phyloP scores from a whole-genome alignment of 2,797 vertebrate species.

The Urophycis tenuis region DNA sequence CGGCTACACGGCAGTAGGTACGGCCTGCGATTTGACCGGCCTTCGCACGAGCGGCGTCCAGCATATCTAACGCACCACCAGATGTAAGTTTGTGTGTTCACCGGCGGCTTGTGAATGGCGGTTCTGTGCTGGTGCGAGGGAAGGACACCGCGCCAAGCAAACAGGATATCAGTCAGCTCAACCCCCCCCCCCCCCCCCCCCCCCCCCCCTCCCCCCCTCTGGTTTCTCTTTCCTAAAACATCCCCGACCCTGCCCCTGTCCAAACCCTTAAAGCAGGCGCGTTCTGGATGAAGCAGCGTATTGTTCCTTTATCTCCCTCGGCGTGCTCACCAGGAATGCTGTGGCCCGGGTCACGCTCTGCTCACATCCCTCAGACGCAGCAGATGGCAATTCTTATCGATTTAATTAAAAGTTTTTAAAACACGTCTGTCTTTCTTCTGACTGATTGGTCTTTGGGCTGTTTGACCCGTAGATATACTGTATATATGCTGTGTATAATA shows the following conservation, averaged over 20 bases:
- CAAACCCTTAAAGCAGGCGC: background rate
- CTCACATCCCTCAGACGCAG: background rate
- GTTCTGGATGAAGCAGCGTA: background rate
- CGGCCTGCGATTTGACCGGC: background rate
- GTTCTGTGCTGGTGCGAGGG: background rate
- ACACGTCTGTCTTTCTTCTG: background rate
- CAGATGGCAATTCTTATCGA: background rate
- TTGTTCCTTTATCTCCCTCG: background rate
- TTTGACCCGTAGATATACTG: background rate
- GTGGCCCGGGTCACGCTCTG: background rate
- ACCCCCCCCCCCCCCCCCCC: background rate
- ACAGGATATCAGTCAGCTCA: background rate
- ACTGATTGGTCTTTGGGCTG: background rate
- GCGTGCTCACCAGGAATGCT: background rate
- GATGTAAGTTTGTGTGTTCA: background rate
- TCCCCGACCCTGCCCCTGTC: background rate
- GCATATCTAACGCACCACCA: background rate
- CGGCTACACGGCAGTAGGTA: background rate
- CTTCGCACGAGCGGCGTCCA: background rate
- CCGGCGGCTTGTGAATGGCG: background rate
- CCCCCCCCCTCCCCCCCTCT: background rate
- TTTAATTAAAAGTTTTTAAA: background rate
- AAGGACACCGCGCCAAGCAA: background rate
- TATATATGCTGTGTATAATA: too few relatives aligned
- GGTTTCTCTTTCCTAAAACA: constrained; percentile 2